These are phyloP conservation scores for Lathamus discolor DNA, from an alignment of 2,113 vertebrate species.

Conservation along the genomic window DNA sequence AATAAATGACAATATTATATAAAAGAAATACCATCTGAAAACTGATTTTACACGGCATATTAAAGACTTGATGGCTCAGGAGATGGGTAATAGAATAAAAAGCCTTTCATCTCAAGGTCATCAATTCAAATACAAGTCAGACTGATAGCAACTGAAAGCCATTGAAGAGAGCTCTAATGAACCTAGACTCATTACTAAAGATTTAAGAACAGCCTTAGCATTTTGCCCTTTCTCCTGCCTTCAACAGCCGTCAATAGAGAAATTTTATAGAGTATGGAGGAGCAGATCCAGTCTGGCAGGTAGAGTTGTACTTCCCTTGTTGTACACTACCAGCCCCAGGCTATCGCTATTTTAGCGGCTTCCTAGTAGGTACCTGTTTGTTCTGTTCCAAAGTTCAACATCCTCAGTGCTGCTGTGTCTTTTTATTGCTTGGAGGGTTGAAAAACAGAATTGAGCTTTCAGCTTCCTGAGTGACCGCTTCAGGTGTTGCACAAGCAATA, in stretches of 20 bases:
- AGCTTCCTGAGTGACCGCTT: background rate
- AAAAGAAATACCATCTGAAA: conserved; percentile 48
- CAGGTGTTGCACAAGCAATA: rapidly evolving
- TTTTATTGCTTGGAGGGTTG: background rate
- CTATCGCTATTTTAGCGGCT: background rate
- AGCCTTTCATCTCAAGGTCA: conserved; percentile 68
- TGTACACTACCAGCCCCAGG: rapidly evolving
- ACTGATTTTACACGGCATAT: conserved; percentile 63
- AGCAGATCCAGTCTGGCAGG: background rate
- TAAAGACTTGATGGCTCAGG: conserved; percentile 62
- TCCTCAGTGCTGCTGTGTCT: background rate
- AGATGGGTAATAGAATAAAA: conserved; percentile 63
- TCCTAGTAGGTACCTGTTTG: background rate
- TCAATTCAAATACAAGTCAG: conserved; percentile 54
- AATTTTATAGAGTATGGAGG: background rate
- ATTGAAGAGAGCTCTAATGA: conserved; percentile 31
- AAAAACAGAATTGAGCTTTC: background rate
- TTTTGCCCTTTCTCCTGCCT: background rate
- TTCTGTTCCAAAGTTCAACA: background rate
- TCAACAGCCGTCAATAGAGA: background rate
- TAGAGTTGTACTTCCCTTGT: background rate
- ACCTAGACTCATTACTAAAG: background rate
- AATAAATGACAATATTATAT: conserved; percentile 39
- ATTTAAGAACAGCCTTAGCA: background rate
- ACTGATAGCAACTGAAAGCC: conserved; percentile 38